phyloP scores from a whole-genome alignment of 2,888 invertebrate species.

The Oligia latruncula region DNA sequence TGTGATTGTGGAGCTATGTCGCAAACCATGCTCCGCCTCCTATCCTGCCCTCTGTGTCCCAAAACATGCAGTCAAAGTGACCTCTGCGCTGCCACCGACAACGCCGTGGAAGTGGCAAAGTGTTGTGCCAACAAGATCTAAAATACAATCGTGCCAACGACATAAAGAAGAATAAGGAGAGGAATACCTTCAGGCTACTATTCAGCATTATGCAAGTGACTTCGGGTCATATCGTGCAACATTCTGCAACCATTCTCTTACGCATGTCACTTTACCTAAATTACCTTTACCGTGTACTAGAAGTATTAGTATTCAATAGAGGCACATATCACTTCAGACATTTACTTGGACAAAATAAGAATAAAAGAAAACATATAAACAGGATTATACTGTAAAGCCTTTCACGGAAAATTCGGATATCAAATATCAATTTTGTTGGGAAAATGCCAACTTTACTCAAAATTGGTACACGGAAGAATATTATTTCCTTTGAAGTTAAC shows the following conservation, averaged over 20 bases:
- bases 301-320: not conserved
- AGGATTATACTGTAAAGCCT: slow-evolving; percentile 6
- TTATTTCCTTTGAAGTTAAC: slow-evolving; percentile 36
- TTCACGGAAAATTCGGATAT: slow-evolving; percentile 17
- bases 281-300: too few relatives aligned
- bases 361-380: not conserved
- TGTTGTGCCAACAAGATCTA: not conserved
- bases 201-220: not conserved
- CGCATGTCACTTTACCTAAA: not conserved
- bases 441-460: slow-evolving; percentile 28
- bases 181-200: not conserved
- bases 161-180: not conserved
- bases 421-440: slow-evolving; percentile 28
- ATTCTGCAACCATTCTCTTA: not conserved
- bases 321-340: not conserved
- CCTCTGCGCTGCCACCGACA: not conserved
- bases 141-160: not conserved
- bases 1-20: not conserved
- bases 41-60: not conserved
- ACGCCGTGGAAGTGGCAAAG: not conserved
- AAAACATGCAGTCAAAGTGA: not conserved
- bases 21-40: not conserved
- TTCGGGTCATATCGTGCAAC: not conserved
- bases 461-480: slow-evolving; percentile 3
- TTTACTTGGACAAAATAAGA: not conserved